phyloP scores from a whole-genome alignment of 2,888 invertebrate genomes.

The Troilus luridus region DNA sequence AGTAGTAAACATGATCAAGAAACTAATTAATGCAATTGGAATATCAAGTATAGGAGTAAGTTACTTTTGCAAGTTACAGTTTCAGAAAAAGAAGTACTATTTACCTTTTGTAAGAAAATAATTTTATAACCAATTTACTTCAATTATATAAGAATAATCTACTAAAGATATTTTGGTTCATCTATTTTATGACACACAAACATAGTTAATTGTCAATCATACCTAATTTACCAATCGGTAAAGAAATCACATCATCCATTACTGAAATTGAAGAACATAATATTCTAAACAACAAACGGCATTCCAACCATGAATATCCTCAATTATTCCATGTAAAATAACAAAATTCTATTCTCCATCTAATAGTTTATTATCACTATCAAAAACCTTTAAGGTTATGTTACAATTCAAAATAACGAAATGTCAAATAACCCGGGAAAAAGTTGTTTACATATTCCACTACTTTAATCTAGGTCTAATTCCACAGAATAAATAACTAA shows the following conservation, averaged over 20 bases:
- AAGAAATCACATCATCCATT: slow-evolving; percentile 29
- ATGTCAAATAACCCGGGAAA: slow-evolving; percentile 44
- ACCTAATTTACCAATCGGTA: slow-evolving; percentile 34
- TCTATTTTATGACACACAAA: not conserved
- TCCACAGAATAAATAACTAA: too few species aligned
- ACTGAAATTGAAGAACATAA: not conserved
- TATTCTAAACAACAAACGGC: not conserved
- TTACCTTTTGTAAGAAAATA: not conserved
- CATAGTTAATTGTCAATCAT: not conserved
- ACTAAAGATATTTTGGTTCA: not conserved
- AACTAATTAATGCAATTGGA: too few species aligned
- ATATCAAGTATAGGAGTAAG: too few species aligned
- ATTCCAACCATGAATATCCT: not conserved
- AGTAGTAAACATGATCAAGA: too few species aligned
- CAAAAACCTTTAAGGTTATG: not conserved
- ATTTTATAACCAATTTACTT: not conserved
- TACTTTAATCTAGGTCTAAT: too few species aligned
- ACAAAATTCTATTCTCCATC: not conserved
- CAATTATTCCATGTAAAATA: not conserved
- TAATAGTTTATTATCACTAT: not conserved
- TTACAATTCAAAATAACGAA: slow-evolving; percentile 4
- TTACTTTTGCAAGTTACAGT: too few species aligned
- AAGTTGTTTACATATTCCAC: not conserved
- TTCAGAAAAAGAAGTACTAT: too few species aligned
- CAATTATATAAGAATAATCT: not conserved